Base-by-base conservation (phyloP, 1,140 invertebrate genomes). In the Drosophila sturtevanti region DNA sequence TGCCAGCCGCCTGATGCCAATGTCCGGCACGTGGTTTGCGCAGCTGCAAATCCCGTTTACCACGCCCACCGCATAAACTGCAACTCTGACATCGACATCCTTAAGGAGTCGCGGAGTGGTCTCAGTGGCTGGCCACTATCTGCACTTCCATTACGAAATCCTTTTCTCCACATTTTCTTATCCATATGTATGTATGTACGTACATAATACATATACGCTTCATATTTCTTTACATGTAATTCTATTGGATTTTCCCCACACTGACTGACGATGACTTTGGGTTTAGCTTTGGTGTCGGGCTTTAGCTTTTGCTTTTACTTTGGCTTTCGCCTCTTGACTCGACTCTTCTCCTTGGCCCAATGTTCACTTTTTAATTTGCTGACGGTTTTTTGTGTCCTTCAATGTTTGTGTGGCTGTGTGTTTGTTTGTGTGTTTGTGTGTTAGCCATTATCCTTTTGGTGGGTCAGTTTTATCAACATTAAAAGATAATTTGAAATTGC, bases 161-260 rank as follows among this genome's bases (percentile, higher is more conserved):
- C 77, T 66, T 68, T 81, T 71, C 73, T 44, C 52, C 35, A 31
- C 37, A 27, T 73, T 77, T 76, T 73, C 70, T 66, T 69, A 34
- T 58, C n/a, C n/a, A n/a, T n/a, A n/a, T n/a, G n/a, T n/a, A n/a
- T n/a, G n/a, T n/a, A n/a, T n/a, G n/a, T n/a, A n/a, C n/a, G n/a
- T n/a, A n/a, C n/a, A n/a, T n/a, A n/a, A n/a, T n/a, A n/a, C n/a
- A 41, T 16, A 58, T 59, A 64, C 63, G 51, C 81, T 78, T 85
- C 77, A 85, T 85, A 85, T 85, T 85, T 85, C 67, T 63, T 72
- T 66, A 84, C 79, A 79, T 81, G 84, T 75, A 82, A 77, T 89
- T 79, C 67, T 69, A 64, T 82, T 79, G 74, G 78, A 75, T 74
- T 77, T 80, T n/a, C n/a, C 44, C 48, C 56, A 65, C 72, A 37